These are phyloP conservation scores for Cephus pulcher DNA, from an alignment of 2,888 invertebrate genomes.

Conservation along the genomic window DNA sequence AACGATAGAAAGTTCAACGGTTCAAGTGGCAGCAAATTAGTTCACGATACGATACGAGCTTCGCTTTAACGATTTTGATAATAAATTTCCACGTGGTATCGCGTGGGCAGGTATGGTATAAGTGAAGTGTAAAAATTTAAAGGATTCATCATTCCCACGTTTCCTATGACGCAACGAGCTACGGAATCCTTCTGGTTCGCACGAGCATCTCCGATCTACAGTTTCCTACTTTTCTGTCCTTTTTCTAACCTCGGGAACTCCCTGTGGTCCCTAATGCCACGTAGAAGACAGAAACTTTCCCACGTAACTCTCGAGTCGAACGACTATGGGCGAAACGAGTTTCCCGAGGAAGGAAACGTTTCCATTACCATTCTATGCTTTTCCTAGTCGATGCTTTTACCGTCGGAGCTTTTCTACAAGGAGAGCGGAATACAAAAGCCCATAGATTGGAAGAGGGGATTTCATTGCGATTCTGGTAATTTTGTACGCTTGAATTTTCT, in stretches of 20 bases:
- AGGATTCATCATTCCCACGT: not conserved
- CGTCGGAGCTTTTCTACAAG: not conserved
- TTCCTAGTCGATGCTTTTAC: not conserved
- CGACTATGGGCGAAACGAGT: not conserved
- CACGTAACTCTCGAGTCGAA: not conserved
- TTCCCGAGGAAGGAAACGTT: not conserved
- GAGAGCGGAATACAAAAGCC: not conserved
- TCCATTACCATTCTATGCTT: not conserved
- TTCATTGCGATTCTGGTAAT: not conserved
- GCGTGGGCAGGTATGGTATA: not conserved
- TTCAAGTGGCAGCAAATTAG: constrained; percentile 29
- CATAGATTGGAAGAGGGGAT: not conserved
- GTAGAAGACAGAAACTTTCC: not conserved
- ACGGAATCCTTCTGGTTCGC: not conserved
- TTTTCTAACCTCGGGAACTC: not conserved
- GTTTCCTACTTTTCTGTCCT: not conserved
- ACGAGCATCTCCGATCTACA: not conserved
- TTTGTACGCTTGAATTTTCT: not conserved
- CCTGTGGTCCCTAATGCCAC: not conserved
- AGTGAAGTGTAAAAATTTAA: not conserved
- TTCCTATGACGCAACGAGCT: not conserved
- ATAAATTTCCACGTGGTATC: not conserved
- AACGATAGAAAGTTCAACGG: constrained; percentile 2
- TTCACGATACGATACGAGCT: not conserved
- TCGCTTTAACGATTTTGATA: not conserved